Percentiles rank a stretch among this genome's conserved stretches.
phyloP scores from a whole-genome alignment of 1,140 invertebrate species.

The Aphelenchoides besseyi region DNA sequence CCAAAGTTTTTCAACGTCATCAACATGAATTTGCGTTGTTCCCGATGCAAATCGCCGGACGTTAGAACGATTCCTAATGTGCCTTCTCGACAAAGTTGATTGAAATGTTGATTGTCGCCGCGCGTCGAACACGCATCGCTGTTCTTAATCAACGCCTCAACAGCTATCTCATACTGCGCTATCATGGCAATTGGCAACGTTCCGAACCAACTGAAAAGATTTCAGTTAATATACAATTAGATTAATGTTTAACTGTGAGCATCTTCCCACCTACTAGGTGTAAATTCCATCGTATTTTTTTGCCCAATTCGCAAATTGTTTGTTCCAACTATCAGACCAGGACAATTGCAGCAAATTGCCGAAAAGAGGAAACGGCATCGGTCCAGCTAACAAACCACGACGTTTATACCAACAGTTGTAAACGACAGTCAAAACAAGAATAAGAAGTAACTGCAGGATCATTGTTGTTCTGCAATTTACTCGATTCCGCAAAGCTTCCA shows the following conservation, averaged over 20 bases:
- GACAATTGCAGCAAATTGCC: background rate
- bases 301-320: slow-evolving; percentile 2
- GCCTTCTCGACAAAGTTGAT: slow-evolving; percentile 5
- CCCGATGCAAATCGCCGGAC: slow-evolving; percentile 28
- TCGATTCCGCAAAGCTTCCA: no score
- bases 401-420: slow-evolving; percentile 4
- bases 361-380: background rate
- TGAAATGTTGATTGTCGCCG: background rate
- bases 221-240: background rate
- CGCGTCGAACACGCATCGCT: background rate
- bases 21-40: slow-evolving; percentile 34
- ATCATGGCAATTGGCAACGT: background rate
- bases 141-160: slow-evolving; percentile 1
- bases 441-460: background rate
- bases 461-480: background rate
- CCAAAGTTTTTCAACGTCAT: slow-evolving; percentile 32
- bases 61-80: slow-evolving; percentile 27
- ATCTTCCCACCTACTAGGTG: background rate
- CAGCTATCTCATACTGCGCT: background rate
- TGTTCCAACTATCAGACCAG: background rate
- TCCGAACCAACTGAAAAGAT: background rate
- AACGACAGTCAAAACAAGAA: background rate
- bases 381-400: background rate
- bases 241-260: no score
- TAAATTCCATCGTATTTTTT: slow-evolving; percentile 8